These are phyloP conservation scores for Oreochromis mossambicus DNA, from an alignment of 2,797 vertebrate species.

Conservation along the genomic window DNA sequence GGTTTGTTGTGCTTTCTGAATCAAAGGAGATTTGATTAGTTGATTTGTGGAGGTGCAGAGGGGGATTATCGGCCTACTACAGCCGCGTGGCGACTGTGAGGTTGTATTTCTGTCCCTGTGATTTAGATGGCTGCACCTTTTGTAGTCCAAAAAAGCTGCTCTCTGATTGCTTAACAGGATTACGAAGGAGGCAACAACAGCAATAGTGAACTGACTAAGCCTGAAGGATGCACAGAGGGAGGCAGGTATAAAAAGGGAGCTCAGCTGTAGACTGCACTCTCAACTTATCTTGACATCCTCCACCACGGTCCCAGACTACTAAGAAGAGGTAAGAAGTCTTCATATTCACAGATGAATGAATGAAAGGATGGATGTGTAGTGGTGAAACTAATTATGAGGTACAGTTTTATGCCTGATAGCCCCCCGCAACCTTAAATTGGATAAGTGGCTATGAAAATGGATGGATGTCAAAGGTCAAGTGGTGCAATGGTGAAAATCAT, in stretches of 20 bases:
- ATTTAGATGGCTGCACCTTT: slow-evolving; percentile 43
- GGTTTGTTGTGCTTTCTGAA: neutral
- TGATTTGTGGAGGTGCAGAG: neutral
- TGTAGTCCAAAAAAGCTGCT: slow-evolving; percentile 45
- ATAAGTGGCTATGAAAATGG: neutral
- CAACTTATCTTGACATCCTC: slow-evolving; percentile 8
- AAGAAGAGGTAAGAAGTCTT: slow-evolving; percentile 49
- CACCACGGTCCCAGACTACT: slow-evolving; percentile 1
- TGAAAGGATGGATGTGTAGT: neutral
- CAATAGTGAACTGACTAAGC: slow-evolving; percentile 46
- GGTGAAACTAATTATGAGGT: neutral
- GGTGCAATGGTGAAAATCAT: neutral
- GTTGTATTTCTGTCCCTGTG: slow-evolving; percentile 14
- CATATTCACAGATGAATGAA: neutral
- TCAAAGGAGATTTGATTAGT: neutral
- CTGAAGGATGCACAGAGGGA: slow-evolving; percentile 7
- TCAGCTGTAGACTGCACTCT: slow-evolving; percentile 6
- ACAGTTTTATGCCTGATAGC: neutral
- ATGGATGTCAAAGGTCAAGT: neutral
- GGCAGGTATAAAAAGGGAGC: slow-evolving; percentile 64
- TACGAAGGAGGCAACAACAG: slow-evolving; percentile 41
- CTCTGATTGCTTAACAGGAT: slow-evolving; percentile 75
- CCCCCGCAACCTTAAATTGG: neutral
- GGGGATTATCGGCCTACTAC: slow-evolving; percentile 24
- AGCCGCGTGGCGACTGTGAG: neutral